These are phyloP conservation scores for Lasioglossum zephyrum DNA, from an alignment of 2,888 invertebrate species.

Conservation along the genomic window DNA sequence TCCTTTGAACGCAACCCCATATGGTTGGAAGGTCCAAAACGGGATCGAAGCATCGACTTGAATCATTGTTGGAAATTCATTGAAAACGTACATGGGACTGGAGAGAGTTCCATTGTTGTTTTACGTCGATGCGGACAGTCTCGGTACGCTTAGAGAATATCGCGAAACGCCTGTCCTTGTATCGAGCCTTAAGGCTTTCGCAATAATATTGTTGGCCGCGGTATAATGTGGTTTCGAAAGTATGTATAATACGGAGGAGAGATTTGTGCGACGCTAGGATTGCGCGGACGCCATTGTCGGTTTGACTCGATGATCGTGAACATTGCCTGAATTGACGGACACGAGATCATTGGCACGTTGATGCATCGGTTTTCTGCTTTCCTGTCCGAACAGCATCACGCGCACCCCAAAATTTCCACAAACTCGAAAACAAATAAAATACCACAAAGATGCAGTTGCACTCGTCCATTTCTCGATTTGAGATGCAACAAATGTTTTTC, in stretches of 20 bases:
- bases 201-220: constrained; percentile 71
- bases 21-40: constrained; percentile 73
- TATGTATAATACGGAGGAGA: constrained; percentile 62
- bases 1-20: constrained; percentile 61
- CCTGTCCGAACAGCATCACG: neutral
- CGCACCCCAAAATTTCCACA: neutral
- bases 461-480: neutral
- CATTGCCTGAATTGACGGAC: constrained; percentile 11
- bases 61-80: neutral
- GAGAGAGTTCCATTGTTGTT: neutral
- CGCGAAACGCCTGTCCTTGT: constrained; percentile 71
- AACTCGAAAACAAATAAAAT: neutral
- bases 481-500: neutral
- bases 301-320: constrained; percentile 61
- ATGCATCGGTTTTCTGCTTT: constrained; percentile 1
- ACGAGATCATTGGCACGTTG: neutral
- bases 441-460: neutral
- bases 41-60: constrained; percentile 52
- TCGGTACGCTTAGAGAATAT: constrained; percentile 63
- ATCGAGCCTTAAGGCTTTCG: constrained; percentile 70
- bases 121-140: constrained; percentile 47
- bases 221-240: constrained; percentile 71
- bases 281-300: constrained; percentile 47
- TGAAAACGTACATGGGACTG: neutral
- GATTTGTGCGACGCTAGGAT: constrained; percentile 31